Base-by-base conservation (phyloP, 2,888 invertebrate species). In the Synergus umbraculus region DNA sequence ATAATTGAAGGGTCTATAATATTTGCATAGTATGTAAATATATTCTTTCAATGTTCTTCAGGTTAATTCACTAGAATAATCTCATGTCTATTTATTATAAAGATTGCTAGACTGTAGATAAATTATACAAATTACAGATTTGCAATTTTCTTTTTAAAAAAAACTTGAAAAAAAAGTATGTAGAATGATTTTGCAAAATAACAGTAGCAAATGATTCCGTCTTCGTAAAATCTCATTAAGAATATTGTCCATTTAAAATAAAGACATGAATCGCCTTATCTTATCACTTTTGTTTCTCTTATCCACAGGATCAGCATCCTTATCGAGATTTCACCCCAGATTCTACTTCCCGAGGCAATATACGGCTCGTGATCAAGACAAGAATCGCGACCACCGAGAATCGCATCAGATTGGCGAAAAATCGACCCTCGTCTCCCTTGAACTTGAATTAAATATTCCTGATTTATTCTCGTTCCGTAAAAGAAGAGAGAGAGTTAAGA, bases 301-400 rank as follows among this genome's bases (percentile, higher is more conserved):
- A 54, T 58, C 73, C 41, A n/a, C 73, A 73, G 73, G 73, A 73
- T 73, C 73, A 54, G 73, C 15, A 37, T 37, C 54, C 12, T 54
- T 54, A 73, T 73, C 54, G 37, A 54, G 73, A 18, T 54, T 37
- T 54, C 54, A 73, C 12, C 54, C 54, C 41, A 41, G 54, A 37
- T 54, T 37, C 49, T 49, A 29, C 10, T 73, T 73, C 15, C 29
- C 46, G 69, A 69, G 67, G 37, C 49, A n/a, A 49, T n/a, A 49
- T n/a, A 54, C 73, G 73, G 69, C 49, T 73, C 46, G 54, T 54
- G 73, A 73, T 73, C 54, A 10, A 73, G 73, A 58, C 73, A 73
- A 41, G 73, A 73, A 73, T 73, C 73, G n/a, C 73, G 54, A 73
- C 37, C 44, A 43, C 22, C 67, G 8, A 13, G 67, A 67, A 46